These are phyloP conservation scores for Heteropelma amictum DNA, from an alignment of 2,888 invertebrate genomes.

Conservation along the genomic window DNA sequence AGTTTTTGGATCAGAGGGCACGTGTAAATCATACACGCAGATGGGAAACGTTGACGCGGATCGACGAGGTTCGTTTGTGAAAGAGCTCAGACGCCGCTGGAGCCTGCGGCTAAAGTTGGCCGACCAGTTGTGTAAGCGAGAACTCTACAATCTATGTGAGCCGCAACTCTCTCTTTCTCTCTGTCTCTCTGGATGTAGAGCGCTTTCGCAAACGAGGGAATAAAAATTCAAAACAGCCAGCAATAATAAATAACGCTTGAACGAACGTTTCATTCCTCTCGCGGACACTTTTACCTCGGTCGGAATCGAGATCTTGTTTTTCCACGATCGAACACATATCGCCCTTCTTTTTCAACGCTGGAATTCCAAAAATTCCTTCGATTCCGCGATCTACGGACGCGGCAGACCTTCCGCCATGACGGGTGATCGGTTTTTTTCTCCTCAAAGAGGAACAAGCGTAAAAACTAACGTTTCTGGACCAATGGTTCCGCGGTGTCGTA, in stretches of 20 bases:
- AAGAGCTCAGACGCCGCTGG: conserved; percentile 12
- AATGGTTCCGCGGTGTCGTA: conserved; percentile 10
- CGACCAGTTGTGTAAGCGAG: conserved; percentile 67
- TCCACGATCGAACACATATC: not conserved
- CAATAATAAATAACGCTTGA: conserved; percentile 69
- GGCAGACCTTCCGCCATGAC: conserved; percentile 3
- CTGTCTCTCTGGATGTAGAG: too few species aligned
- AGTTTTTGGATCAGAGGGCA: conserved; percentile 10
- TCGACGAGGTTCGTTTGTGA: conserved; percentile 24
- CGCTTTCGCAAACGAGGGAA: conserved; percentile 62
- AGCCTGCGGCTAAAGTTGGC: conserved; percentile 69
- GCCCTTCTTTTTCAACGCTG: conserved; percentile 7
- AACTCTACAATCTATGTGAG: conserved; percentile 73
- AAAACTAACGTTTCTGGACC: conserved; percentile 1
- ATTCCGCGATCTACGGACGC: conserved; percentile 5
- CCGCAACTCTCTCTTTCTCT: conserved; percentile 70
- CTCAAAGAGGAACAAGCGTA: not conserved
- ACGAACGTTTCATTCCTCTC: conserved; percentile 55
- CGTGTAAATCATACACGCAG: conserved; percentile 30
- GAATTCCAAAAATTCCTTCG: conserved; percentile 22
- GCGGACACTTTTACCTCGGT: not conserved
- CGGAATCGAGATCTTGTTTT: conserved; percentile 43
- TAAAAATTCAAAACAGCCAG: conserved; percentile 68
- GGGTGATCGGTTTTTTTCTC: not conserved
- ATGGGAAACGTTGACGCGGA: not conserved